Base-by-base conservation (phyloP, 1,140 invertebrate species). In the Drosophila tani region DNA sequence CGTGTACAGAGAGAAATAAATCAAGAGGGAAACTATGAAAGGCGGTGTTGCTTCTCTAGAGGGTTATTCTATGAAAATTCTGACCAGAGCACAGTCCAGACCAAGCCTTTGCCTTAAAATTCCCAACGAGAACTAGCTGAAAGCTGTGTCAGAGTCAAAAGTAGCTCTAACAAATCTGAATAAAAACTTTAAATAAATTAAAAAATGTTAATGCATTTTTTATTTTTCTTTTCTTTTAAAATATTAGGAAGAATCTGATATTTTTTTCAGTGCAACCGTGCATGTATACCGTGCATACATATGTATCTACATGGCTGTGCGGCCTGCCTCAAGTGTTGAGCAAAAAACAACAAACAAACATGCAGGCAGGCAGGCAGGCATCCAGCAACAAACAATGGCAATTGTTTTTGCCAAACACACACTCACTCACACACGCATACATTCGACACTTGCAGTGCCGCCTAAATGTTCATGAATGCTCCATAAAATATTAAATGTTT, bases 401-500 rank as follows among this genome's bases (percentile, higher is more conserved):
- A 75, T 75, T 82, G 80, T 64, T 82, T 78, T 74, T 60, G 57
- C 63, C 41, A 51, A 41, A 66, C 45, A 41, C 65, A 40, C 38
- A 35, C 21, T 17, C 53, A 46, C 60, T 32, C 27, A 29, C 46
- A 49, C 19, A 35, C 32, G 21, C 45, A 75, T 7, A 41, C 41
- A 80, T 58, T 78, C 47, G 59, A 38, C 51, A 62, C 60, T 57
- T 50, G 55, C 47, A 58, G 49, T 66, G 69, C 64, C 51, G 63
- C 64, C 81, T 82, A 79, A 83, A 79, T 83, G 81, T 75, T 66
- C 69, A 75, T 75, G 81, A 74, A 67, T 76, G 75, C 64, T 58
- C 56, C 81, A 83, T 83, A 67, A 83, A 83, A 83, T 83, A 83
- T 83, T 79, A 62, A 83, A 83, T 83, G 81, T 83, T 83, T 83